phyloP scores from a whole-genome alignment of 2,888 invertebrate genomes.

The Dynastes hyllus region DNA sequence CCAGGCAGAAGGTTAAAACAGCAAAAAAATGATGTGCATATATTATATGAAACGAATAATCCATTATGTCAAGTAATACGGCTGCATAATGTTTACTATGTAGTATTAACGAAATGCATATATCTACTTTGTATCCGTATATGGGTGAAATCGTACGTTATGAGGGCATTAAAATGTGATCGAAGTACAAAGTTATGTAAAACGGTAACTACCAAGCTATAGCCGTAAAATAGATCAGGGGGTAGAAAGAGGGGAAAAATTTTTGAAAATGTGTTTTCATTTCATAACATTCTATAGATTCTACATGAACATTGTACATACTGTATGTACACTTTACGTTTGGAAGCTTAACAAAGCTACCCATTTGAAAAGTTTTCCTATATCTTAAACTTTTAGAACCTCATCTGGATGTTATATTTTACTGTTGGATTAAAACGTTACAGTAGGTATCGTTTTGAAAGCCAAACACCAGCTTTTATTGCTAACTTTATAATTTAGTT shows the following conservation, averaged over 20 bases:
- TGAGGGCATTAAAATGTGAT: constrained; percentile 9
- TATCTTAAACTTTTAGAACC: too few species aligned
- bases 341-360: too few species aligned
- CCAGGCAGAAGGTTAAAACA: not conserved
- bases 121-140: constrained; percentile 32
- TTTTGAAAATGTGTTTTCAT: not conserved
- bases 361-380: too few species aligned
- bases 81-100: constrained; percentile 20
- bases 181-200: constrained; percentile 5
- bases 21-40: constrained; percentile 20
- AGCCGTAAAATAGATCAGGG: not conserved
- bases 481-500: too few species aligned
- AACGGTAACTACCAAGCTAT: not conserved
- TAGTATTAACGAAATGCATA: constrained; percentile 8
- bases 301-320: too few species aligned
- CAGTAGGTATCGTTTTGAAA: not conserved
- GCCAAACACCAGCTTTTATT: not conserved
- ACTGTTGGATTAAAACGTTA: too few species aligned
- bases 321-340: too few species aligned
- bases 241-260: too few species aligned
- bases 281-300: too few species aligned
- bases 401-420: too few species aligned
- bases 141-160: constrained; percentile 11
- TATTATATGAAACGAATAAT: constrained; percentile 13
- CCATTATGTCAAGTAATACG: not conserved